phyloP scores from a whole-genome alignment of 2,113 vertebrate species.

The Hassar affinis region DNA sequence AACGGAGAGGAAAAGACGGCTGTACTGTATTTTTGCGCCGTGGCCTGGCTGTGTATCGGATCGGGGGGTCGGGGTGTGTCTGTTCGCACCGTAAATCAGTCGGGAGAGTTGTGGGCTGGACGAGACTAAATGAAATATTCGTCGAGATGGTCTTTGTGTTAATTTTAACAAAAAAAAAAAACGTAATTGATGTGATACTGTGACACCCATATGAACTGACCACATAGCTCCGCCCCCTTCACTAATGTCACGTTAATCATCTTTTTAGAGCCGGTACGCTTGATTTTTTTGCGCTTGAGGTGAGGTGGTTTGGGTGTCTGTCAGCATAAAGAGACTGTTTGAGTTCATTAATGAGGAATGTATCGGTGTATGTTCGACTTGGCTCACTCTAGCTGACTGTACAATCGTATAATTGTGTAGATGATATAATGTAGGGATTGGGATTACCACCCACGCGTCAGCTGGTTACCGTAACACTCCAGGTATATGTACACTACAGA shows the following conservation, averaged over 20 bases:
- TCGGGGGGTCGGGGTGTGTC: constrained; percentile 15
- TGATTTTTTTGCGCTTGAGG: not conserved
- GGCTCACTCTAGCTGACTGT: not conserved
- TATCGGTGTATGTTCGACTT: not conserved
- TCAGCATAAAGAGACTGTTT: not conserved
- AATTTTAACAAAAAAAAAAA: not conserved
- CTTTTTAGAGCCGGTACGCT: constrained; percentile 25
- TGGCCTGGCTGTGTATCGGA: not conserved
- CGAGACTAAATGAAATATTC: not conserved
- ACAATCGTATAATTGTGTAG: not conserved
- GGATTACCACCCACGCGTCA: not conserved
- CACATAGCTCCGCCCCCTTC: not conserved
- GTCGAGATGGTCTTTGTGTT: not conserved
- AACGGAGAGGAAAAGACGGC: constrained; percentile 25
- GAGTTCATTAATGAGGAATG: no score
- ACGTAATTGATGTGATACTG: not conserved
- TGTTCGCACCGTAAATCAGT: constrained; percentile 23
- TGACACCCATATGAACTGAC: not conserved
- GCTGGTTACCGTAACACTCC: not conserved
- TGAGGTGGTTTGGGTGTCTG: not conserved
- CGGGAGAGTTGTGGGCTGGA: constrained; percentile 4
- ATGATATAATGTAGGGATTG: not conserved
- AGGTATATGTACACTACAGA: not conserved
- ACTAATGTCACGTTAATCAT: not conserved
- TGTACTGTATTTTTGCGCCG: constrained; percentile 9